Conservation (phyloP, 2,888 invertebrate species). For the Lissonota sp. region DNA sequence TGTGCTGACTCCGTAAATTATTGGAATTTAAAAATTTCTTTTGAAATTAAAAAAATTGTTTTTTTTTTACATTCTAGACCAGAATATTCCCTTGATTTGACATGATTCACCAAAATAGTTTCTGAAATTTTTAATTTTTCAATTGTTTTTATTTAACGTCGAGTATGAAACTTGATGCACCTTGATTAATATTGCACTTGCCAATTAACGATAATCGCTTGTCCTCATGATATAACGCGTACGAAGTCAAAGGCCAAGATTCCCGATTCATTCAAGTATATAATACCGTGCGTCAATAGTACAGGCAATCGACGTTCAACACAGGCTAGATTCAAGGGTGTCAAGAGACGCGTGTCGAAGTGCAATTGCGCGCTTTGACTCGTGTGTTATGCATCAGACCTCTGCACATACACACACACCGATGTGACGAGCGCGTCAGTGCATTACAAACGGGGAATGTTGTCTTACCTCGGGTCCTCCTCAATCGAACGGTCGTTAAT, state of each 20-base stretch:
- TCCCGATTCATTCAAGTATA: not conserved
- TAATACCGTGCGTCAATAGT: not conserved
- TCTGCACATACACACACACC: not conserved
- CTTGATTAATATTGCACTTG: no score
- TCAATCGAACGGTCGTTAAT: slow-evolving; percentile 62
- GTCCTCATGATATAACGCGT: not conserved
- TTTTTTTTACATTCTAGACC: no score
- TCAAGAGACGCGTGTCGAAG: slow-evolving; percentile 42
- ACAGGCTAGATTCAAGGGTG: slow-evolving; percentile 27
- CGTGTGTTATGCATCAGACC: slow-evolving; percentile 2
- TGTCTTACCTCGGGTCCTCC: slow-evolving; percentile 49
- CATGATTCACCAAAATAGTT: no score
- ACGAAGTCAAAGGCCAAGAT: not conserved
- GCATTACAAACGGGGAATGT: slow-evolving; percentile 24
- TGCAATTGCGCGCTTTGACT: slow-evolving; percentile 54
- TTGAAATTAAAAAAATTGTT: no score
- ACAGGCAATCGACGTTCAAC: not conserved
- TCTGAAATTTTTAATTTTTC: no score
- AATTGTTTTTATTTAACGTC: no score
- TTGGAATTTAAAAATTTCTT: no score
- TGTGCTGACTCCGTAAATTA: no score
- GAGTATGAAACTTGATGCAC: no score
- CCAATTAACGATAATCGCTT: no score
- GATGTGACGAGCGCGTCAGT: not conserved
- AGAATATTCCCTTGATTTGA: no score